These are phyloP conservation scores for Lasioglossum figueresi DNA, from an alignment of 2,888 invertebrate species.

Conservation along the genomic window DNA sequence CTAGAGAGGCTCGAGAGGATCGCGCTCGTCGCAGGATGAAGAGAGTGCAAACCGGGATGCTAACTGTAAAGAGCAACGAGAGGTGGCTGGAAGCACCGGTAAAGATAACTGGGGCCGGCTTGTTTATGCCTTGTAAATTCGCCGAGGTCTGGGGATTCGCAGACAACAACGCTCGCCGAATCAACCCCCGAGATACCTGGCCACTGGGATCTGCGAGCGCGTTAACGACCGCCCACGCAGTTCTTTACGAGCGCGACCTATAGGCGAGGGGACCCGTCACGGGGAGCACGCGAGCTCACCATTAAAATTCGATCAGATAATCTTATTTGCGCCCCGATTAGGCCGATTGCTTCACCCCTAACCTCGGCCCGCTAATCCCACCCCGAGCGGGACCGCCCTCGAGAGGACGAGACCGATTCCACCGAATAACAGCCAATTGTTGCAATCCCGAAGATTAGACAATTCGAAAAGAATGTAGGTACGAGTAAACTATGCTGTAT, in stretches of 20 bases:
- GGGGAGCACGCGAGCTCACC: constrained; percentile 76
- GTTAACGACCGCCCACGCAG: constrained; percentile 28
- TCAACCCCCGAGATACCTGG: constrained; percentile 14
- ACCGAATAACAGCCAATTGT: background rate
- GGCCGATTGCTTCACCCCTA: constrained; percentile 65
- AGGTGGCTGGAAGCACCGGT: constrained; percentile 18
- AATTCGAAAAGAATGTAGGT: background rate
- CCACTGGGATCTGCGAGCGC: background rate
- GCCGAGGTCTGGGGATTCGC: constrained; percentile 37
- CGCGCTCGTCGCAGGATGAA: background rate
- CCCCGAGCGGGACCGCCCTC: background rate
- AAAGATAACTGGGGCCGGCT: constrained; percentile 75
- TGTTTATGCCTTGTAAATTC: constrained; percentile 76
- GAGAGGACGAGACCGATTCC: background rate
- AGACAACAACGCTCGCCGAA: constrained; percentile 8
- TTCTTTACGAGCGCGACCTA: constrained; percentile 55
- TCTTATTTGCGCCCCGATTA: constrained; percentile 81
- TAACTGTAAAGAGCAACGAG: constrained; percentile 63
- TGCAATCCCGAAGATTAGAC: background rate
- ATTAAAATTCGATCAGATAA: constrained; percentile 83
- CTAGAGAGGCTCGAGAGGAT: background rate
- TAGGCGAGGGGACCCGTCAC: constrained; percentile 59
- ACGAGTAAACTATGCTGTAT: background rate
- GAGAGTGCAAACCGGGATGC: background rate
- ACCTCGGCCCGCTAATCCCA: constrained; percentile 1